A percentile compares a stretch with the other conserved stretches of the same genome.
phyloP scores from a whole-genome alignment of 1,140 invertebrate genomes.

The Dryas iulia region DNA sequence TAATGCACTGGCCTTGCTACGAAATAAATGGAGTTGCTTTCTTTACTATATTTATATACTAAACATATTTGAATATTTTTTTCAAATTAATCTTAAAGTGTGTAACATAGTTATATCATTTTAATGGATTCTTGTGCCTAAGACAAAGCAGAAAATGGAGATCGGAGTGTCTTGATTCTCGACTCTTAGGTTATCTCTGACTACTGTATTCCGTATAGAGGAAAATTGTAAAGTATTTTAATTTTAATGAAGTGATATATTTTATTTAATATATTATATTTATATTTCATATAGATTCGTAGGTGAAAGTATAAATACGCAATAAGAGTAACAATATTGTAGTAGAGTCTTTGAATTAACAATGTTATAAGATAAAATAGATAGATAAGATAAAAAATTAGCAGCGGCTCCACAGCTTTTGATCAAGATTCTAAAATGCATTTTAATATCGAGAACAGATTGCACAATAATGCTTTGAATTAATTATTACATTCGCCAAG shows the following conservation, averaged over 20 bases:
- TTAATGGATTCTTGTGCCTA: no score
- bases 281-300: not conserved
- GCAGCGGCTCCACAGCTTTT: constrained; percentile 26
- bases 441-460: constrained; percentile 68
- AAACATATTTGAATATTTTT: no score
- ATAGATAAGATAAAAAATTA: not conserved
- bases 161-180: no score
- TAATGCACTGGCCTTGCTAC: constrained; percentile 48
- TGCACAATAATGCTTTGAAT: constrained; percentile 67
- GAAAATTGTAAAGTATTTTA: no score
- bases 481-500: constrained; percentile 57
- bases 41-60: not conserved
- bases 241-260: no score
- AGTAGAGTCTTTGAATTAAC: not conserved
- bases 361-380: not conserved
- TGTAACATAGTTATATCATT: not conserved
- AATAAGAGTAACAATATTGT: not conserved
- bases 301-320: not conserved
- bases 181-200: no score
- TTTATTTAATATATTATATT: no score
- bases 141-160: no score
- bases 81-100: not conserved
- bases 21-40: constrained; percentile 16
- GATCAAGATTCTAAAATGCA: constrained; percentile 43
- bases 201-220: no score